Base-by-base conservation (phyloP, 2,797 vertebrate genomes). In the Hapalemur alaotrensis region DNA sequence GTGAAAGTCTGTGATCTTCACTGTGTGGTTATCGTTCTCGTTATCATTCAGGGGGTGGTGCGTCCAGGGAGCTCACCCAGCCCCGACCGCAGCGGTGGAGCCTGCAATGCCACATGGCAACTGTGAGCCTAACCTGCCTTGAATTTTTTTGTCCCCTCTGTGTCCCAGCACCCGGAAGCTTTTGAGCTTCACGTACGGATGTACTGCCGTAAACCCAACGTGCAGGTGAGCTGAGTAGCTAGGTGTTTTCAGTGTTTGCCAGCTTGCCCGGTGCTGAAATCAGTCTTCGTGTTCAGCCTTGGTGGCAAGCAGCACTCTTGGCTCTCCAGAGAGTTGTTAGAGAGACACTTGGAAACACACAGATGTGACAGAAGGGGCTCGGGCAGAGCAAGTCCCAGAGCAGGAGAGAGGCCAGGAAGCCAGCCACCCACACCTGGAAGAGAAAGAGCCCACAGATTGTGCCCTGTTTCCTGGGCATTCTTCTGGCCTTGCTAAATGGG, bases 81-180 rank as follows among this genome's bases (percentile, higher is more conserved):
- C 43, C 35, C 9, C 4, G 32, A 7, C 6, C 15, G 0, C 83
- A 5, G 32, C 48, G 2, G 5, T 5, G 2, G 28, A 28, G 41
- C 54, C 28, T 41, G 20, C 6, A 48, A 48, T 13, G 38, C 23
- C 52, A 50, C 46, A n/a, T 23, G 32, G 52, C 48, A 78, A 32
- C 23, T 38, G 35, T 75, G 59, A 32, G 38, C 4, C 35, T 43
- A 11, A 12, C 41, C 11, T 69, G 65, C 63, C n/a, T 4, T 52
- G 72, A 52, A n/a, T 72, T 43, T 75, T 75, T 72, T 17, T 20
- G 15, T 41, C 11, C 22, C 8, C 22, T 6, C 4, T 41, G 14
- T 9, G n/a, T 63, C 35, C 46, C 20, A 54, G 75, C 52, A 13
- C 73, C 46, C 22, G 61, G 61, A 46, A 35, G 35, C 17, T 76